phyloP scores from a whole-genome alignment of 2,888 invertebrate genomes.

The Aplocera efformata region DNA sequence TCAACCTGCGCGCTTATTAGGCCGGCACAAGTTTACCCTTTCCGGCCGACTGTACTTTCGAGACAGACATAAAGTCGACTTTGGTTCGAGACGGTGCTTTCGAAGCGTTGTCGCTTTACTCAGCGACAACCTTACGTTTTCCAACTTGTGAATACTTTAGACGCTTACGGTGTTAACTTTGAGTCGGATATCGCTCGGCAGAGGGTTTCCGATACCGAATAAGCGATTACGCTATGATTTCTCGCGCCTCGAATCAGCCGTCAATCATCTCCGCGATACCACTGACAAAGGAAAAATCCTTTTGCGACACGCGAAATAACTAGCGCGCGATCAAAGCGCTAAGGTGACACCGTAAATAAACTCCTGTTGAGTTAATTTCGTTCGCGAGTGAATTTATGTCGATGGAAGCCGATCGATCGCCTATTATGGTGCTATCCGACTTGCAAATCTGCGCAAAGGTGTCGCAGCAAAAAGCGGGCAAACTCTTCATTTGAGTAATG shows the following conservation, averaged over 20 bases:
- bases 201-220: constrained; percentile 6
- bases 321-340: constrained; percentile 69
- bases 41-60: constrained; percentile 4
- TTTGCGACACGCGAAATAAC: constrained; percentile 57
- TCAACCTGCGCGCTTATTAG: constrained; percentile 72
- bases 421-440: constrained; percentile 31
- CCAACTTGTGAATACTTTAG: not conserved
- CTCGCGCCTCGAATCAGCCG: constrained; percentile 68
- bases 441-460: constrained; percentile 30
- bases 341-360: constrained; percentile 57
- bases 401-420: constrained; percentile 36
- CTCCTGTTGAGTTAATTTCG: constrained; percentile 70
- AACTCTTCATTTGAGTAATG: constrained; percentile 24
- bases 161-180: constrained; percentile 18
- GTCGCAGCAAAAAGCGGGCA: constrained; percentile 15
- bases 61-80: constrained; percentile 26
- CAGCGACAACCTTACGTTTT: constrained; percentile 23
- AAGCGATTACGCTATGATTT: constrained; percentile 39
- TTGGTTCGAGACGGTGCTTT: constrained; percentile 19
- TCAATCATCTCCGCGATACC: constrained; percentile 71
- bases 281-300: constrained; percentile 77
- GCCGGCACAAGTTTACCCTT: constrained; percentile 35
- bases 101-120: constrained; percentile 27
- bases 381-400: constrained; percentile 48
- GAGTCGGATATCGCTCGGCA: constrained; percentile 20